phyloP scores from a whole-genome alignment of 2,113 vertebrate species.

The Otolemur garnettii region DNA sequence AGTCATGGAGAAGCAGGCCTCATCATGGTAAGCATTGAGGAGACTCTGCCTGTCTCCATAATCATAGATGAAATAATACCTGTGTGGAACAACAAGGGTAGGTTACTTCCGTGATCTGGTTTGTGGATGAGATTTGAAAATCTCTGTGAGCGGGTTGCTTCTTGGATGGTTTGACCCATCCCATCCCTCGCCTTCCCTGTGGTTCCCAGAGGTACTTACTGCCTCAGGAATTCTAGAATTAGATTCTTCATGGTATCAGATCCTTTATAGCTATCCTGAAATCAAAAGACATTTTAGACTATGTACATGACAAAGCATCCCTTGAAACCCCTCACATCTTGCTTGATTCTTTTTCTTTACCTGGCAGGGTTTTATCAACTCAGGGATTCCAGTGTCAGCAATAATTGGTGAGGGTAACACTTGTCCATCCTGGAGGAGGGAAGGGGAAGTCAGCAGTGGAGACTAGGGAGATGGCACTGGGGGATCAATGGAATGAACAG shows the following conservation, averaged over 20 bases:
- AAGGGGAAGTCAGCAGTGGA: not conserved
- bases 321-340: not conserved
- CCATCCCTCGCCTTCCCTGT: constrained; percentile 1
- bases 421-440: constrained; percentile 87
- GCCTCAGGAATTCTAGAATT: constrained; percentile 89
- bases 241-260: constrained; percentile 89
- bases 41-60: constrained; percentile 88
- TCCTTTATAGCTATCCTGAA: constrained; percentile 90
- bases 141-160: not conserved
- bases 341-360: constrained; percentile 73
- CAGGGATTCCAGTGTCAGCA: constrained; percentile 88
- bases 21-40: constrained; percentile 92
- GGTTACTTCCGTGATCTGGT: not conserved
- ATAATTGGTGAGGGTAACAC: constrained; percentile 89
- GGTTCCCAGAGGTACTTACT: constrained; percentile 74
- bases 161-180: not conserved
- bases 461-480: not conserved
- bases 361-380: constrained; percentile 89
- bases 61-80: constrained; percentile 86
- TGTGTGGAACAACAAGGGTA: constrained; percentile 63
- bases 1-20: constrained; percentile 91
- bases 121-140: not conserved
- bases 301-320: not conserved
- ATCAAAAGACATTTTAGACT: not conserved
- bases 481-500: not conserved